Evolutionary conservation across 2,113 vertebrate species (phyloP), one percentile per base, ranked within the genome.

Genomic region (Petromus typicus): DNA sequence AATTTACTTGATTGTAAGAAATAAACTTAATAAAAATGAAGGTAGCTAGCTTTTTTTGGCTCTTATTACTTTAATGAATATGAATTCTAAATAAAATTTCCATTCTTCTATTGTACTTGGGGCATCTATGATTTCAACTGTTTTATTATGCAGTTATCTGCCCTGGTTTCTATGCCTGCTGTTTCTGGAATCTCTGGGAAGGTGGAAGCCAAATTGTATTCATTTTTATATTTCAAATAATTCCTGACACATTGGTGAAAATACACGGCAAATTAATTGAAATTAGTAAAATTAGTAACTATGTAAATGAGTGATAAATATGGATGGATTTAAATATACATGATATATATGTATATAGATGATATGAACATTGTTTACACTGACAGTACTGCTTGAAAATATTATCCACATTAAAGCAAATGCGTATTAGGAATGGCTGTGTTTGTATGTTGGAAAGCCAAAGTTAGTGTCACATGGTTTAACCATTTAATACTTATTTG

Each of bases 341-440:
- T 27, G 25, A 40, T 75, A 30, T 43, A 43, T 40, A 27, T 73
- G 40, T 43, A 13, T 73, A 25, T 43, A 73, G 40, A 13, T 73
- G 43, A 51, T 32, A 12, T 86, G 83, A 92, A 56, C 93, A 37
- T 75, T 89, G 78, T 89, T 90, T 61, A 92, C 59, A 71, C 95
- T 85, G 30, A 63, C 14, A 25, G 23, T 91, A 86, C 75, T 95
- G 43, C 78, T 83, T 51, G 43, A 86, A 93, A 95, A 20, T 79
- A 64, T 81, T 71, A 81, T 69, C 91, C 5, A 54, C 13, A 54
- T n/a, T 82, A 61, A 61, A 86, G 69, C 37, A 93, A 66, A 45
- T 7, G n/a, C 45, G 71, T 91, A 85, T 91, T 66, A 66, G 34
- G 27, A 86, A 90, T 66, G n/a, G 9, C 37, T 92, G 51, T 7